Percentiles rank a stretch among this genome's conserved stretches.
These are phyloP conservation scores for Tachycineta bicolor DNA, from an alignment of 2,113 vertebrate species.

Conservation along the genomic window DNA sequence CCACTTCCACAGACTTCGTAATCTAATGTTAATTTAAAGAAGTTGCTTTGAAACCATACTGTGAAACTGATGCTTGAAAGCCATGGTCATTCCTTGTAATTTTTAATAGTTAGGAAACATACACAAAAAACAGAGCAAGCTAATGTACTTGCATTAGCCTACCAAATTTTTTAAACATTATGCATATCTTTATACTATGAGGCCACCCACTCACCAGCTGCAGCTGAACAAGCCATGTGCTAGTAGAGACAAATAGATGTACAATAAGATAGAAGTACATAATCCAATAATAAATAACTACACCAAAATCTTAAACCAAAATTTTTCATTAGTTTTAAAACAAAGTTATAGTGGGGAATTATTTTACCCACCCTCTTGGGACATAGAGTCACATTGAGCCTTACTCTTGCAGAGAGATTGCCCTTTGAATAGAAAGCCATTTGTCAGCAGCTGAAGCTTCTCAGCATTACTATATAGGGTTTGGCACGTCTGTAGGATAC, in stretches of 20 bases:
- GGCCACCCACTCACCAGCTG: conserved; percentile 63
- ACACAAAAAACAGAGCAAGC: background rate
- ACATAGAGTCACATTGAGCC: background rate
- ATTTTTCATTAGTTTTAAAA: background rate
- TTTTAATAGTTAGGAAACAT: background rate
- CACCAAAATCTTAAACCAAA: background rate
- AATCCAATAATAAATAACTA: background rate
- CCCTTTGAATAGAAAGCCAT: background rate
- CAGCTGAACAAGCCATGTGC: conserved; percentile 31
- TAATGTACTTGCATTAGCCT: background rate
- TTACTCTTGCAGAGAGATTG: background rate
- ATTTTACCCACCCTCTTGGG: background rate
- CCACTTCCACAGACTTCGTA: background rate
- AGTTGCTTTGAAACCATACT: background rate
- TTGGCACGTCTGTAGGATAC: background rate
- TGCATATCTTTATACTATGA: background rate
- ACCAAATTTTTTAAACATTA: background rate
- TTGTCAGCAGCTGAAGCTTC: background rate
- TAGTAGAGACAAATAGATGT: conserved; percentile 5
- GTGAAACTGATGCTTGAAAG: background rate
- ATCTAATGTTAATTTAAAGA: background rate
- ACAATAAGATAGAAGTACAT: background rate
- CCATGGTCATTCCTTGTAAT: background rate
- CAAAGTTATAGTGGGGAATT: background rate
- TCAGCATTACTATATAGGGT: background rate